These are phyloP conservation scores for Liodrosophila aerea DNA, from an alignment of 2,888 invertebrate genomes.

Conservation along the genomic window DNA sequence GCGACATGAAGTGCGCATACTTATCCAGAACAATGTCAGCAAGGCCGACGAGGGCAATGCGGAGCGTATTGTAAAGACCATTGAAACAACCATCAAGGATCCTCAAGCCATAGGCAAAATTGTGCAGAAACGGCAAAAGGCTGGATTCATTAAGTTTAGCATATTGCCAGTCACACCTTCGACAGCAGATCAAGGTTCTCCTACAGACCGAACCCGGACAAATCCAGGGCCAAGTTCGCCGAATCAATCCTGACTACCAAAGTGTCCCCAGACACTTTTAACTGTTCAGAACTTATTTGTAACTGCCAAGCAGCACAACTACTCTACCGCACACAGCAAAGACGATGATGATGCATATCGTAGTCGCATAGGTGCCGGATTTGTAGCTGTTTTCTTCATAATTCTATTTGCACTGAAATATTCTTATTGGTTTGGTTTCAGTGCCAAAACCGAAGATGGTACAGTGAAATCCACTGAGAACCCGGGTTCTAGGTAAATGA, in stretches of 20 bases:
- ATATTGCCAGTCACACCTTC: conserved; percentile 83
- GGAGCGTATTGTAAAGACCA: conserved; percentile 84
- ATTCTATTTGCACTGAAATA: no score
- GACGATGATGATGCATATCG: background rate
- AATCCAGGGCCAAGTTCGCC: background rate
- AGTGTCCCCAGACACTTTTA: conserved; percentile 22
- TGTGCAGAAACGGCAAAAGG: conserved; percentile 86
- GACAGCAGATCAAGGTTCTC: background rate
- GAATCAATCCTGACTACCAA: conserved; percentile 59
- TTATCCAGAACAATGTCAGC: conserved; percentile 69
- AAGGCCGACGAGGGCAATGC: conserved; percentile 58
- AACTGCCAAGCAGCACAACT: conserved; percentile 16
- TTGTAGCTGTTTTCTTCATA: no score
- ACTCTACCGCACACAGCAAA: conserved; percentile 13
- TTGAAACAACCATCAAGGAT: conserved; percentile 84
- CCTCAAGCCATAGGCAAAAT: conserved; percentile 83
- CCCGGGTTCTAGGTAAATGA: no score
- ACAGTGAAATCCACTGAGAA: no score
- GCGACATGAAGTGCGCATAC: conserved; percentile 85
- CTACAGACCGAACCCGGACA: no score
- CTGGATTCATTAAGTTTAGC: conserved; percentile 85
- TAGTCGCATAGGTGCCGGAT: no score
- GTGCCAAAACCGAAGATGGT: no score
- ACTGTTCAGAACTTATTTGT: background rate
- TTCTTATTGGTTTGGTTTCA: no score